Evolutionary conservation across 2,888 invertebrate genomes (phyloP).

Genomic region (Bellardia bayeri): DNA sequence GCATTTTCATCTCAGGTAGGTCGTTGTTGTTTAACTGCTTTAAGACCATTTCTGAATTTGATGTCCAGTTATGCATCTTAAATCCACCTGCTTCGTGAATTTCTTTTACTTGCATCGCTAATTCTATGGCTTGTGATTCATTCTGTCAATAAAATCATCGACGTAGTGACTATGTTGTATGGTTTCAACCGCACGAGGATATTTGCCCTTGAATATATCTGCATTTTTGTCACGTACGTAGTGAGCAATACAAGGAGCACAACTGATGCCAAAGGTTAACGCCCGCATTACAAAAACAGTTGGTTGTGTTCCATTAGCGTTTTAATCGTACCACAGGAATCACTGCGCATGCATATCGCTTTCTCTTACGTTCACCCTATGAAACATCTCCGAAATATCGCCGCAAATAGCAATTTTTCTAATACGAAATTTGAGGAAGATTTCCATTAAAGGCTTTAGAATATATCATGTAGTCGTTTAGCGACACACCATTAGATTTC

Average conservation of each 20-base stretch:
- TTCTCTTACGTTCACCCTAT: slow-evolving; percentile 57
- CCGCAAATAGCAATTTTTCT: slow-evolving; percentile 68
- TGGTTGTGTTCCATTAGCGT: slow-evolving; percentile 17
- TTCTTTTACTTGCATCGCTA: slow-evolving; percentile 34
- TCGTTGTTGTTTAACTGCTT: not conserved
- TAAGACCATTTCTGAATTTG: too few relatives aligned
- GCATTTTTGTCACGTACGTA: slow-evolving; percentile 49
- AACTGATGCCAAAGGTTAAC: slow-evolving; percentile 50
- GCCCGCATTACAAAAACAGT: slow-evolving; percentile 65
- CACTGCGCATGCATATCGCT: slow-evolving; percentile 68
- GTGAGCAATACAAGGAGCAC: slow-evolving; percentile 62
- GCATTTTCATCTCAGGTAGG: not conserved
- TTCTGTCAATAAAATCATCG: too few relatives aligned
- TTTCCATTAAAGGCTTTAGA: slow-evolving; percentile 53
- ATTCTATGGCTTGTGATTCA: slow-evolving; percentile 42
- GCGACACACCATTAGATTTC: slow-evolving; percentile 73
- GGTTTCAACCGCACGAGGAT: slow-evolving; percentile 74
- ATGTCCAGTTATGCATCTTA: slow-evolving; percentile 36
- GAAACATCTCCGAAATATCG: slow-evolving; percentile 72
- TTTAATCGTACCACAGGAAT: slow-evolving; percentile 63
- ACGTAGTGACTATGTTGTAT: too few relatives aligned
- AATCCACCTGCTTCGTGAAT: slow-evolving; percentile 49
- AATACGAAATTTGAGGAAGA: slow-evolving; percentile 73
- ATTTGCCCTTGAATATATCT: slow-evolving; percentile 1
- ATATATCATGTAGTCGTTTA: slow-evolving; percentile 76